Evolutionary conservation across 2,113 vertebrate species (phyloP), one percentile per base, ranked within the genome.

Genomic region (Rhodinocichla rosea): DNA sequence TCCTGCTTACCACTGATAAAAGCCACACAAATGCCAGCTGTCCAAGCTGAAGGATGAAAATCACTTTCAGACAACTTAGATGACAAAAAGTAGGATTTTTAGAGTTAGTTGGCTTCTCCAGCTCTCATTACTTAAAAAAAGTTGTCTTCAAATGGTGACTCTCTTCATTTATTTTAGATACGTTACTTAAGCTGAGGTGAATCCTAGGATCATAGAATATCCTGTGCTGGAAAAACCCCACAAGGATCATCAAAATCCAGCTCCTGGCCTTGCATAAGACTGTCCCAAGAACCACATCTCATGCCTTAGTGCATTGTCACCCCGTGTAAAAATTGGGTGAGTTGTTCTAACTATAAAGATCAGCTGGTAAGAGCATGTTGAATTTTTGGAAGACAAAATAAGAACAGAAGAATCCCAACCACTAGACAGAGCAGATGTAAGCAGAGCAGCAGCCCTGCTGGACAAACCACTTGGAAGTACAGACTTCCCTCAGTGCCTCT

Each of bases 1-100:
- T 60, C 7, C 33, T 35, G 20, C 15, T 76, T 73, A 74, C 26
- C 40, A 18, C 4, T 0, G 0, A 24, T 15, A 53, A 71, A 32
- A 89, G 42, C 30, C 15, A 91, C 30, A 5, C 12, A 59, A 5
- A 19, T 11, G 12, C 1, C 37, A 49, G 35, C 10, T 2, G 1
- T 89, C 30, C 39, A n/a, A 90, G n/a, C 21, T 64, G 63, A 78
- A 67, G 8, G 7, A 32, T 33, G 27, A 15, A 17, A 87, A 84
- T 44, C 52, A 70, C 15, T 39, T 67, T 55, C 11, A 63, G 19
- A 28, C 13, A 87, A 52, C 8, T 60, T 24, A 55, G 42, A 35
- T 30, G 45, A 77, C 12, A 67, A 63, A 57, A 83, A 30, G 24
- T 6, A 52, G 5, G 24, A 49, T 16, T 12, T 40, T 53, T 67